phyloP scores from a whole-genome alignment of 2,797 vertebrate species.

The Oryzias dopingdopingensis region DNA sequence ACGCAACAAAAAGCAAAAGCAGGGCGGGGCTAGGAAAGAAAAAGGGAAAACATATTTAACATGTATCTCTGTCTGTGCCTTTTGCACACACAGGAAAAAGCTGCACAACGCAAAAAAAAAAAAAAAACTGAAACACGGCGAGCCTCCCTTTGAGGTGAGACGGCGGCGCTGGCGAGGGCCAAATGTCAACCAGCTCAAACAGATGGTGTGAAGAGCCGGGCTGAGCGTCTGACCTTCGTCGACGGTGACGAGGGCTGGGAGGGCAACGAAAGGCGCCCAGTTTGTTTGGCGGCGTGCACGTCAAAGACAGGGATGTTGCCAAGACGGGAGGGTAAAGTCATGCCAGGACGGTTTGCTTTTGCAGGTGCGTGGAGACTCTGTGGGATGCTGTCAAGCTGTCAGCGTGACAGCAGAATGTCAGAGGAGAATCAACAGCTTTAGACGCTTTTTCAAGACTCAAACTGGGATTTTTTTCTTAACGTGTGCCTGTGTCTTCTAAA shows the following conservation, averaged over 20 bases:
- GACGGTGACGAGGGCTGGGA: constrained; percentile 24
- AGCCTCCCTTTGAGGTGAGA: constrained; percentile 43
- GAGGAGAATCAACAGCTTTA: constrained; percentile 2
- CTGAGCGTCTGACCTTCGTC: constrained; percentile 49
- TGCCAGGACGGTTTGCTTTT: constrained; percentile 29
- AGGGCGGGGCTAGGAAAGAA: constrained; percentile 23
- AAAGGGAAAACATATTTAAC: constrained; percentile 8
- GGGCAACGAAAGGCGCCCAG: constrained; percentile 14
- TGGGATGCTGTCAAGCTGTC: constrained; percentile 42
- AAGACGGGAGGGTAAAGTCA: constrained; percentile 36
- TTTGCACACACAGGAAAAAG: no score
- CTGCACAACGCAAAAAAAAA: constrained; percentile 21
- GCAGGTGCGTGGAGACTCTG: constrained; percentile 40
- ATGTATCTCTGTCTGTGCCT: background rate
- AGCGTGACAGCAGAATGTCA: constrained; percentile 17
- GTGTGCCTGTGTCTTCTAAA: no score
- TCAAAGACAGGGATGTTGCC: constrained; percentile 31
- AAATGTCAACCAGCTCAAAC: constrained; percentile 73
- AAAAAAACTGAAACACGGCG: constrained; percentile 42
- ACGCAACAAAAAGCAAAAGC: constrained; percentile 1
- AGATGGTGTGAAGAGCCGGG: constrained; percentile 68
- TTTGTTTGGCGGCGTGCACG: constrained; percentile 35
- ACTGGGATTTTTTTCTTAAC: background rate
- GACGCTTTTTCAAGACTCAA: constrained; percentile 12
- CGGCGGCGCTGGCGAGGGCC: constrained; percentile 50